Evolutionary conservation across 2,888 invertebrate genomes (phyloP).

Genomic region (Blastobasis lacticolella): DNA sequence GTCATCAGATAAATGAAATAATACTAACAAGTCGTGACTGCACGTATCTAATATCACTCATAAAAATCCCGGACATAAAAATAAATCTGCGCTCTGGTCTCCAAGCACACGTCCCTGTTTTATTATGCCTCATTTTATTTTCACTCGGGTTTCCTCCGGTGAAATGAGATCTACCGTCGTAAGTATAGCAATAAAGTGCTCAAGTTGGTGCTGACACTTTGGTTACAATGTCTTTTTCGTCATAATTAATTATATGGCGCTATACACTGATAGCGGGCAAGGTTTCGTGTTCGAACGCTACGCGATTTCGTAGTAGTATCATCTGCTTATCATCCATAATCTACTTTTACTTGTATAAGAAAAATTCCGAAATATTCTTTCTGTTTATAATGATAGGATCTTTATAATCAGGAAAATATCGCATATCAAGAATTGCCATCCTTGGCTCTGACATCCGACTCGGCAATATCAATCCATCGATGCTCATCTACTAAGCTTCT

Average conservation of each 20-base stretch:
- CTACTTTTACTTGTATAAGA: too few relatives aligned
- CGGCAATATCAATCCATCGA: too few relatives aligned
- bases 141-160: slow-evolving; percentile 25
- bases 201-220: slow-evolving; percentile 5
- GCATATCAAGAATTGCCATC: too few relatives aligned
- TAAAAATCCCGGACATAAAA: slow-evolving; percentile 21
- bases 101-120: slow-evolving; percentile 35
- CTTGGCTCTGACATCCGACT: too few relatives aligned
- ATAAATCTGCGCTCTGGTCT: slow-evolving; percentile 34
- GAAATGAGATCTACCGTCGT: slow-evolving; percentile 13
- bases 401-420: too few relatives aligned
- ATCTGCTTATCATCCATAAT: too few relatives aligned
- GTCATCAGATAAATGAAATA: slow-evolving; percentile 1
- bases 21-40: slow-evolving; percentile 15
- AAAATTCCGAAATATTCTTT: too few relatives aligned
- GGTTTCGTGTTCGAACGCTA: too few relatives aligned
- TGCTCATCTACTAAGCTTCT: too few relatives aligned
- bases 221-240: not conserved
- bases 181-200: slow-evolving; percentile 16
- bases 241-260: not conserved
- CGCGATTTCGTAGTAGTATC: too few relatives aligned
- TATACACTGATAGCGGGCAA: too few relatives aligned
- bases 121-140: slow-evolving; percentile 39
- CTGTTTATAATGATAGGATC: too few relatives aligned
- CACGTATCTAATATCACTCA: slow-evolving; percentile 22